Evolutionary conservation across 2,113 vertebrate genomes (phyloP), one percentile per base, ranked within the genome.

Genomic region (Bagarius yarrelli): DNA sequence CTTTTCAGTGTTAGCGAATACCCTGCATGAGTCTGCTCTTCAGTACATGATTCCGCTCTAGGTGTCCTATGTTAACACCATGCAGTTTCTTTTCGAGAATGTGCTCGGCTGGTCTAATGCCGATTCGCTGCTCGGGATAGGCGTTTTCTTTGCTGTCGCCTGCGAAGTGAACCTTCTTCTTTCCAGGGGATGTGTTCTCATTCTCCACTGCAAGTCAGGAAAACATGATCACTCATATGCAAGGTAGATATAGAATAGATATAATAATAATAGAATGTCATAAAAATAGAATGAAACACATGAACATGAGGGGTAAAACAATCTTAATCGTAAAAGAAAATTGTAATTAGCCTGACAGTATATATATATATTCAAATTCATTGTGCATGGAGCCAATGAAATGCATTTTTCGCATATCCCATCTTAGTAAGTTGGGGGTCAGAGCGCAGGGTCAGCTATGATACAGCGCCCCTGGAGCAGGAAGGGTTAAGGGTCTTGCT

Each of bases 21-120:
- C 95, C 96, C 40, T 96, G 91, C 52, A 99, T 90, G 85, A 96
- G 94, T 21, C 91, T 92, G 92, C 95, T 96, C 83, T 94, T 96
- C 1, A 94, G 85, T 1, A 94, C 93, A 67, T 94, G 96, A 3
- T 88, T 89, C 60, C 89, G 94, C 63, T 97, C 96, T 67, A 94
- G 83, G 55, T 95, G 92, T 1, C 85, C 90, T 77, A 97, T 83
- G 23, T 95, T 93, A 18, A 94, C 95, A 8, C 89, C 92, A 50
- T 96, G 93, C 0, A 97, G 92, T 63, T 93, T 91, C 82, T 91
- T 94, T 78, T 90, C 93, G 78, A 95, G 84, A 21, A 94, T 90
- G 53, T 95, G 84, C 56, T 96, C 94, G 53, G 84, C 90, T 19
- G 83, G 88, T 86, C 59, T 85, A 75, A 32, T 85, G 53, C 40